phyloP scores from a whole-genome alignment of 1,140 invertebrate species.

The Lethrus apterus region DNA sequence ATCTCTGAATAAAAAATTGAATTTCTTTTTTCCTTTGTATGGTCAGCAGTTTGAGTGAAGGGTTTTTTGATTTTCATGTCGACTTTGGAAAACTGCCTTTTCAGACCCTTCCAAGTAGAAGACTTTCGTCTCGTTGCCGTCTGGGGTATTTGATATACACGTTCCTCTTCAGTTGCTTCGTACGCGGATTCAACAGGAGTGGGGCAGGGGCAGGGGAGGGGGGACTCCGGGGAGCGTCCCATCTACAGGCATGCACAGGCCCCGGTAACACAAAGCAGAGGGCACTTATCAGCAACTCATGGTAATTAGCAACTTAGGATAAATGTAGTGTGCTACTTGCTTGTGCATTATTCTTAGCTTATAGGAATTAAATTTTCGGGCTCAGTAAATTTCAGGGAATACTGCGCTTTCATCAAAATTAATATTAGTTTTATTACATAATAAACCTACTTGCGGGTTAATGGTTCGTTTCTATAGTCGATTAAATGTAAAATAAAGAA shows the following conservation, averaged over 20 bases:
- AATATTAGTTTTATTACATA: neutral
- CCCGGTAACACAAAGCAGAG: slow-evolving; percentile 29
- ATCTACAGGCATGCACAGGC: slow-evolving; percentile 32
- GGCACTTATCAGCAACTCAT: slow-evolving; percentile 26
- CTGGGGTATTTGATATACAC: slow-evolving; percentile 27
- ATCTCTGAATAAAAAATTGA: slow-evolving; percentile 39
- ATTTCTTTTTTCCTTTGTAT: slow-evolving; percentile 37
- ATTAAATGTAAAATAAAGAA: too few species aligned
- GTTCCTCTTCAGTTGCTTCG: slow-evolving; percentile 32
- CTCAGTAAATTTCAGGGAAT: too few species aligned
- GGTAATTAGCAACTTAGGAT: slow-evolving; percentile 31
- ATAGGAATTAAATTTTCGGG: slow-evolving; percentile 7
- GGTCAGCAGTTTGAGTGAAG: slow-evolving; percentile 23
- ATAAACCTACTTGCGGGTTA: neutral
- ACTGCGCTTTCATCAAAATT: too few species aligned
- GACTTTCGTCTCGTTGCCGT: slow-evolving; percentile 47
- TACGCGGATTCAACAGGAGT: slow-evolving; percentile 37
- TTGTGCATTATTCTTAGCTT: slow-evolving; percentile 14
- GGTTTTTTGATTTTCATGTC: slow-evolving; percentile 70
- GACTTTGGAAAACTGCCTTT: slow-evolving; percentile 71
- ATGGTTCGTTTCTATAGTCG: neutral
- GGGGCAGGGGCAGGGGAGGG: slow-evolving; percentile 35
- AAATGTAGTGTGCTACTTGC: slow-evolving; percentile 17
- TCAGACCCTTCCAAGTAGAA: slow-evolving; percentile 64
- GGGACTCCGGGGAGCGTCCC: slow-evolving; percentile 38